These are phyloP conservation scores for Notothenia rossii DNA, from an alignment of 2,113 vertebrate species.

Conservation along the genomic window DNA sequence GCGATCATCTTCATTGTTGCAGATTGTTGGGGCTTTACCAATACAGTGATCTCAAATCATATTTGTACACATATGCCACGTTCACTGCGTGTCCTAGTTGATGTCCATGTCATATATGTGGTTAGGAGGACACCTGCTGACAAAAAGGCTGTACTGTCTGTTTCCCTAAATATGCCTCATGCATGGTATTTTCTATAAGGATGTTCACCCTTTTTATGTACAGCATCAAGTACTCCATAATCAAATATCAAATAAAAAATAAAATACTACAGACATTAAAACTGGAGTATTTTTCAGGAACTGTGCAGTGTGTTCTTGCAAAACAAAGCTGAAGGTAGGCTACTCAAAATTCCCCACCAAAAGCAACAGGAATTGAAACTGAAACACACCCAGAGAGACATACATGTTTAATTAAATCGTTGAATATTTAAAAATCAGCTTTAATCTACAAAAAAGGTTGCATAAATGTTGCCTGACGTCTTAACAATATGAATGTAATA, in stretches of 20 bases:
- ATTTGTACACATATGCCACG: constrained; percentile 75
- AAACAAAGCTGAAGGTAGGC: constrained; percentile 15
- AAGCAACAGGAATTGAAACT: constrained; percentile 4
- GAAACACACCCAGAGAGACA: constrained; percentile 8
- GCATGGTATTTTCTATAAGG: background rate
- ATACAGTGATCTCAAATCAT: constrained; percentile 45
- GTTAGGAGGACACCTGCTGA: constrained; percentile 72
- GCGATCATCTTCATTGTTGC: constrained; percentile 31
- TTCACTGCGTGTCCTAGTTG: constrained; percentile 58
- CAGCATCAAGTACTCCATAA: background rate
- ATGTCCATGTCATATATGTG: constrained; percentile 15
- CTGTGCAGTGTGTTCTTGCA: background rate
- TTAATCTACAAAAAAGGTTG: background rate
- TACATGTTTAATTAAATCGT: background rate
- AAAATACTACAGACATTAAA: too few species aligned
- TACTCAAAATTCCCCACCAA: background rate
- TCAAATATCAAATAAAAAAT: background rate
- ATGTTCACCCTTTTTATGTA: background rate
- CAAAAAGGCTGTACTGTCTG: constrained; percentile 20
- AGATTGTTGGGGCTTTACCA: constrained; percentile 30
- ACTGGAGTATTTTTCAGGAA: background rate
- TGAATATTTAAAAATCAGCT: background rate
- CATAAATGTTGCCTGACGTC: background rate
- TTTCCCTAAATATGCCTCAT: too few species aligned
- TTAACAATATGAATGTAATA: background rate